A percentile compares a stretch with the other conserved stretches of the same genome.
These are phyloP conservation scores for Hephaestus fuliginosus DNA, from an alignment of 2,797 vertebrate species.

Conservation along the genomic window DNA sequence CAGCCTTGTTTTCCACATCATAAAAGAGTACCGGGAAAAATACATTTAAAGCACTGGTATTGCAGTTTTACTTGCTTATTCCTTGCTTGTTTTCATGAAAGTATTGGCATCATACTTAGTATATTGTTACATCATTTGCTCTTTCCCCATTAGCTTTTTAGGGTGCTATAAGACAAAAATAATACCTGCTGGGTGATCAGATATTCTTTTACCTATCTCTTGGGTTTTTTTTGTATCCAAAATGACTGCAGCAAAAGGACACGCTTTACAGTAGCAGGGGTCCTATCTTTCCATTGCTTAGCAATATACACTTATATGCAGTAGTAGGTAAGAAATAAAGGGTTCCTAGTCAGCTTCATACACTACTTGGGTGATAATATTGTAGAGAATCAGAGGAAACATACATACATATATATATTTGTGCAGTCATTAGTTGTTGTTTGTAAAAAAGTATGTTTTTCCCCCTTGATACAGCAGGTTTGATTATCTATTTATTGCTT, in stretches of 20 bases:
- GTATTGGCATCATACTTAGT: constrained; percentile 21
- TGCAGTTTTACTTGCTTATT: constrained; percentile 16
- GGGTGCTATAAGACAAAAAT: background rate
- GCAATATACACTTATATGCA: constrained; percentile 56
- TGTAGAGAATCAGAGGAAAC: constrained; percentile 17
- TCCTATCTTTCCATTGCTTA: constrained; percentile 59
- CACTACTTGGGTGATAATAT: constrained; percentile 25
- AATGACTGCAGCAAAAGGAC: constrained; percentile 54
- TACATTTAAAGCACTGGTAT: constrained; percentile 14
- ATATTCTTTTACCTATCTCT: constrained; percentile 21
- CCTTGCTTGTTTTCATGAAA: constrained; percentile 39
- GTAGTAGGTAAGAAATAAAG: constrained; percentile 54
- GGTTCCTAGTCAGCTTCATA: constrained; percentile 32
- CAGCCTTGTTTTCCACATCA: constrained; percentile 23
- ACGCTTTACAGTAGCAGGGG: constrained; percentile 52
- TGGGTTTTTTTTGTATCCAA: constrained; percentile 7
- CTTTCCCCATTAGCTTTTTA: constrained; percentile 21
- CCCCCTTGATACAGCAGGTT: constrained; percentile 30
- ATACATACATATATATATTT: constrained; percentile 35
- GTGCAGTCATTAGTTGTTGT: constrained; percentile 11
- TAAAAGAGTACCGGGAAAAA: constrained; percentile 7
- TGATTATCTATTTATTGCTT: constrained; percentile 47
- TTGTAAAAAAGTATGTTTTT: constrained; percentile 9
- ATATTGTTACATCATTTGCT: constrained; percentile 43
- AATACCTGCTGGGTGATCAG: constrained; percentile 23